These are phyloP conservation scores for Antheraea pernyi DNA, from an alignment of 1,140 invertebrate species.

Conservation along the genomic window DNA sequence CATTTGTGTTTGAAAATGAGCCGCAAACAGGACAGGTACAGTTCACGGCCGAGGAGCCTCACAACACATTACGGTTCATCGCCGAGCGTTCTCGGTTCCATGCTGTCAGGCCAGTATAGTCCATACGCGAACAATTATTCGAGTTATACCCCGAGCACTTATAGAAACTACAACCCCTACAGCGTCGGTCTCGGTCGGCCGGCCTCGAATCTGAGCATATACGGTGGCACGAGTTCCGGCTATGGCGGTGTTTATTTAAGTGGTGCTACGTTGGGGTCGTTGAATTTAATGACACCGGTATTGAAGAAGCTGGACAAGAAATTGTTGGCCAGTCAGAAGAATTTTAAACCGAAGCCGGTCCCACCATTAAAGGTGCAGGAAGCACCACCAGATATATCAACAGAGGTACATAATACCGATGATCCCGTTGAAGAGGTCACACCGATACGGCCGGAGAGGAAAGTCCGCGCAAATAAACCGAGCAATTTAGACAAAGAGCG, in stretches of 20 bases:
- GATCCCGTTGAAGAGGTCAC: slow-evolving; percentile 26
- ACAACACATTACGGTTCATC: slow-evolving; percentile 65
- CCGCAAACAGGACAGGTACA: slow-evolving; percentile 67
- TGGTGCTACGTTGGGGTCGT: slow-evolving; percentile 68
- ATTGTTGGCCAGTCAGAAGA: slow-evolving; percentile 67
- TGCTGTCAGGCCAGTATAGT: slow-evolving; percentile 57
- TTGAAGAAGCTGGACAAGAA: slow-evolving; percentile 78
- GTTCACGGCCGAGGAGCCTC: slow-evolving; percentile 59
- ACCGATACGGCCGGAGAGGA: slow-evolving; percentile 59
- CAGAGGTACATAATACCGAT: background rate
- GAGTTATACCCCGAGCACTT: slow-evolving; percentile 58
- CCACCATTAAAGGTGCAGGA: slow-evolving; percentile 48
- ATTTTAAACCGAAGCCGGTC: slow-evolving; percentile 68
- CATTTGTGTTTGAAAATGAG: slow-evolving; percentile 63
- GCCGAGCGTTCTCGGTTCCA: slow-evolving; percentile 59
- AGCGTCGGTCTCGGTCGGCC: slow-evolving; percentile 57
- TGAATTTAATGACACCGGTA: slow-evolving; percentile 78
- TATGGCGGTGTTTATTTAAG: slow-evolving; percentile 82
- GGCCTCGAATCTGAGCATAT: slow-evolving; percentile 70
- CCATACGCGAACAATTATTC: slow-evolving; percentile 58
- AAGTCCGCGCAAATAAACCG: slow-evolving; percentile 37
- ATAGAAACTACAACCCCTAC: slow-evolving; percentile 78
- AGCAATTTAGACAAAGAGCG: slow-evolving; percentile 57
- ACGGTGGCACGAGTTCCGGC: slow-evolving; percentile 82
- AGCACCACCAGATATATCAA: slow-evolving; percentile 19